phyloP scores from a whole-genome alignment of 2,888 invertebrate species.

The Mantis religiosa region DNA sequence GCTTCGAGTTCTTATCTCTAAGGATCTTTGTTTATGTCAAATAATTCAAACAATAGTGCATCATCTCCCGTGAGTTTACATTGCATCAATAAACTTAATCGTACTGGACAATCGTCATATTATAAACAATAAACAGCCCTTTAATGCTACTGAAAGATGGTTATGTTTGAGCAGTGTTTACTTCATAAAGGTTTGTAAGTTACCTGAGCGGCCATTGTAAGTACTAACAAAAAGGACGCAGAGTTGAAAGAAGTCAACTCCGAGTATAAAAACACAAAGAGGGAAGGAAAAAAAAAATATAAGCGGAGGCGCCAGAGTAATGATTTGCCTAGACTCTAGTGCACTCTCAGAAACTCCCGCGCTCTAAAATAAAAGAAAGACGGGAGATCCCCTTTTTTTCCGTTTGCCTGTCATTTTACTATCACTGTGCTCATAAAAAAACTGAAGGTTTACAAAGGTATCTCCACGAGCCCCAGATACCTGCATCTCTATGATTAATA shows the following conservation, averaged over 20 bases:
- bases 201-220: background rate
- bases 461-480: too few species aligned
- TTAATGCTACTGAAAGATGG: background rate
- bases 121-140: background rate
- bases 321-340: background rate
- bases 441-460: too few species aligned
- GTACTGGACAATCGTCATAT: background rate
- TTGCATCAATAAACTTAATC: background rate
- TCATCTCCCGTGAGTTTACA: background rate
- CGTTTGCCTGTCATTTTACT: background rate
- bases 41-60: background rate
- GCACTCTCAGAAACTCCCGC: background rate
- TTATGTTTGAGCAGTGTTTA: background rate
- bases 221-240: background rate
- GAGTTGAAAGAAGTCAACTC: background rate
- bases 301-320: background rate
- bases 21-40: background rate
- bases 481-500: too few species aligned
- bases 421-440: background rate
- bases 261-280: background rate
- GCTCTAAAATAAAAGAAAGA: background rate
- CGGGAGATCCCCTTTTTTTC: background rate
- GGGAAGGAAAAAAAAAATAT: background rate
- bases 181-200: background rate
- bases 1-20: background rate